phyloP scores from a whole-genome alignment of 2,888 invertebrate genomes.

The Pseudanteris insignis region DNA sequence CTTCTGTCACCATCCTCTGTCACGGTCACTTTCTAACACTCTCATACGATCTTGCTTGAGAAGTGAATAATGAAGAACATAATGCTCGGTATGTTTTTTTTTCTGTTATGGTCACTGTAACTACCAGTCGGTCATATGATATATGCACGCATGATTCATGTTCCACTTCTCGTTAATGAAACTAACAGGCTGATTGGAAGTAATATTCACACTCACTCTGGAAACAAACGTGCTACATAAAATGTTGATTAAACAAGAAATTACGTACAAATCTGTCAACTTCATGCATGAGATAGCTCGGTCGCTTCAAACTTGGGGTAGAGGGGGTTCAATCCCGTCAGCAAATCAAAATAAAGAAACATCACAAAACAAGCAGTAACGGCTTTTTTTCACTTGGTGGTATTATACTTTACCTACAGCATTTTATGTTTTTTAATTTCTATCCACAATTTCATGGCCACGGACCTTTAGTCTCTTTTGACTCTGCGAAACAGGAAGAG shows the following conservation, averaged over 20 bases:
- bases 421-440: too few relatives aligned
- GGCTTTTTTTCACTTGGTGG: constrained; percentile 4
- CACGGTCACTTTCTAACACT: constrained; percentile 39
- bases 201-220: constrained; percentile 38
- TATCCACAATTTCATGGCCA: too few relatives aligned
- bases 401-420: too few relatives aligned
- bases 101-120: neutral
- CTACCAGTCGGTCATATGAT: neutral
- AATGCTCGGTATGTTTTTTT: neutral
- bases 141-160: constrained; percentile 13
- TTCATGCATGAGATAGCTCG: constrained; percentile 31
- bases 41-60: constrained; percentile 31
- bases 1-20: constrained; percentile 35
- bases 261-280: constrained; percentile 35
- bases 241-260: constrained; percentile 39
- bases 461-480: too few relatives aligned
- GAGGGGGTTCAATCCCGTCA: too few relatives aligned
- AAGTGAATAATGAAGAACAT: constrained; percentile 22
- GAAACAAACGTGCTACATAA: constrained; percentile 42
- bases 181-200: constrained; percentile 21
- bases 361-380: constrained; percentile 35
- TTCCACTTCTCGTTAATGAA: constrained; percentile 21
- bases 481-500: too few relatives aligned
- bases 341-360: constrained; percentile 32
- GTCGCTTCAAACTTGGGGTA: constrained; percentile 2